These are phyloP conservation scores for Campylomormyrus tamandua DNA, from an alignment of 2,113 vertebrate species.

Conservation along the genomic window DNA sequence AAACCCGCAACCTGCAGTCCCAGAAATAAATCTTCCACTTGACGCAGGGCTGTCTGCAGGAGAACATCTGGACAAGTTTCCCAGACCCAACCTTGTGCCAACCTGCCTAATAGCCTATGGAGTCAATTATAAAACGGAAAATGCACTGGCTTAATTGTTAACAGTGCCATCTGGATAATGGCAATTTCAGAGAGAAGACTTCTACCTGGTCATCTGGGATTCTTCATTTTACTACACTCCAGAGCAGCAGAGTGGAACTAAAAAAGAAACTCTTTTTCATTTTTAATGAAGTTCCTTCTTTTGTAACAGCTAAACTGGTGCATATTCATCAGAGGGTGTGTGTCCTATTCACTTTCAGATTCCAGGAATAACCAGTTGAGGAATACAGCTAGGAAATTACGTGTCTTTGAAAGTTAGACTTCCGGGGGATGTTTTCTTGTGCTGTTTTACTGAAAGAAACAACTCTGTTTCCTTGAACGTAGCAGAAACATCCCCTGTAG, in stretches of 20 bases:
- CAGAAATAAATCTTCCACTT: slow-evolving; percentile 28
- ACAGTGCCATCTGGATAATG: slow-evolving; percentile 73
- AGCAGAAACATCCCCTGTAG: background rate
- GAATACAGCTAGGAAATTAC: slow-evolving; percentile 43
- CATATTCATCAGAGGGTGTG: slow-evolving; percentile 26
- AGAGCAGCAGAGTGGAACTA: slow-evolving; percentile 55
- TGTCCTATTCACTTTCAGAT: slow-evolving; percentile 36
- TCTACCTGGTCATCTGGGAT: slow-evolving; percentile 66
- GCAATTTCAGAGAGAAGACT: slow-evolving; percentile 62
- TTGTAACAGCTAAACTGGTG: slow-evolving; percentile 32
- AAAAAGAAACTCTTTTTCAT: slow-evolving; percentile 55
- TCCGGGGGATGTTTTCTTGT: slow-evolving; percentile 39
- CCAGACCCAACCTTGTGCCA: slow-evolving; percentile 63
- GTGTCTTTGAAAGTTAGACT: slow-evolving; percentile 36
- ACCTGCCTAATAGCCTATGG: slow-evolving; percentile 75
- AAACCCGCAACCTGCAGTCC: slow-evolving; percentile 31
- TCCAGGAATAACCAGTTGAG: slow-evolving; percentile 34
- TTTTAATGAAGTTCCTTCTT: slow-evolving; percentile 49
- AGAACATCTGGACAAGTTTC: slow-evolving; percentile 66
- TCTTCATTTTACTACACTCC: slow-evolving; percentile 52
- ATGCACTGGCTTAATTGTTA: slow-evolving; percentile 67
- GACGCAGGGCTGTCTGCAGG: slow-evolving; percentile 32
- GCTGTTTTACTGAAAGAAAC: slow-evolving; percentile 28
- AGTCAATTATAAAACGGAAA: slow-evolving; percentile 73
- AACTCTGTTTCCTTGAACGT: slow-evolving; percentile 25